Percentiles rank a stretch among this genome's conserved stretches.
phyloP scores from a whole-genome alignment of 2,113 vertebrate species.

The Hyaena hyaena region DNA sequence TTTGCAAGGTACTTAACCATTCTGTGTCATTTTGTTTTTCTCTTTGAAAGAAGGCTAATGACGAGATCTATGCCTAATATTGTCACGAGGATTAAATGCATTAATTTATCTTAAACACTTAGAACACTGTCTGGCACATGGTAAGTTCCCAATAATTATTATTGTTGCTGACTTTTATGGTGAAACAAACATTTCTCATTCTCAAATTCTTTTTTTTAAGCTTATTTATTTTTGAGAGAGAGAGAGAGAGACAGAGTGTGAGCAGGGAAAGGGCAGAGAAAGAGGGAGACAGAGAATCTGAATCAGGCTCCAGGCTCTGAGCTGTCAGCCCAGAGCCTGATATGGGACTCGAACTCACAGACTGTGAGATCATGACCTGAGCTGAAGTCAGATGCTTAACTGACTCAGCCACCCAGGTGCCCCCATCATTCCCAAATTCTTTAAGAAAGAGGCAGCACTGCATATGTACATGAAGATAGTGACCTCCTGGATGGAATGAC shows the following conservation, averaged over 20 bases:
- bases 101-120: conserved; percentile 1
- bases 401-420: too few relatives aligned
- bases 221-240: too few relatives aligned
- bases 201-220: neutral
- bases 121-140: neutral
- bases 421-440: neutral
- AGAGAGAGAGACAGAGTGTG: too few relatives aligned
- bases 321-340: too few relatives aligned
- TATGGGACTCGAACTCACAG: too few relatives aligned
- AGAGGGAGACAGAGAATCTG: too few relatives aligned
- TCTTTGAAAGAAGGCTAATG: neutral
- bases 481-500: neutral
- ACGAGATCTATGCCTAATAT: neutral
- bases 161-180: neutral
- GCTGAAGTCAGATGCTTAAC: too few relatives aligned
- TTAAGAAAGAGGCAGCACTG: neutral
- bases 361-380: too few relatives aligned
- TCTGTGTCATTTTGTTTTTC: neutral
- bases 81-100: neutral
- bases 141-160: neutral
- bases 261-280: too few relatives aligned
- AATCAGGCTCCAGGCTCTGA: too few relatives aligned
- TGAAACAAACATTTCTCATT: neutral
- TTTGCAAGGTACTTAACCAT: neutral
- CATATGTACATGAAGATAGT: neutral